A percentile compares a stretch with the other conserved stretches of the same genome.
These are phyloP conservation scores for Tetramorium simillimum DNA, from an alignment of 1,140 invertebrate species.

Conservation along the genomic window DNA sequence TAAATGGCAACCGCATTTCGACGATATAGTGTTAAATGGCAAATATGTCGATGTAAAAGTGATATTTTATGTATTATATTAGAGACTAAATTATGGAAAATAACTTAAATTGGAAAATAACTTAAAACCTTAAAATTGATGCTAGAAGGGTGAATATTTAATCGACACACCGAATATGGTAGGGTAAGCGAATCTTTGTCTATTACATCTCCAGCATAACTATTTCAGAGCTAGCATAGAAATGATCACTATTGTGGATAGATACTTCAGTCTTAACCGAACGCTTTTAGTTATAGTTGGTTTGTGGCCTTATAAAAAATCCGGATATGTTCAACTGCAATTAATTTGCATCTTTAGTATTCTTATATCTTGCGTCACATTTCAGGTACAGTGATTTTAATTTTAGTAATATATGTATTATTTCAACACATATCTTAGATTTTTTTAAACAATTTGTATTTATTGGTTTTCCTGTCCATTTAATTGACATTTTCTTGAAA, in stretches of 20 bases:
- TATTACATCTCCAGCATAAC: neutral
- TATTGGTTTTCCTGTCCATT: no score
- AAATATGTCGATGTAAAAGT: no score
- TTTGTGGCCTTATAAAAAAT: constrained; percentile 4
- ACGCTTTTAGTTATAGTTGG: neutral
- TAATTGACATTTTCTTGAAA: no score
- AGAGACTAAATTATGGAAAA: neutral
- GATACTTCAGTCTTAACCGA: neutral
- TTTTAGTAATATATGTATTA: no score
- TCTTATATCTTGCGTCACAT: no score
- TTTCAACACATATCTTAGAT: no score
- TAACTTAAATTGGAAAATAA: neutral
- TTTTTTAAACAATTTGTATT: no score
- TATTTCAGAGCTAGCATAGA: neutral
- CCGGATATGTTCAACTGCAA: neutral
- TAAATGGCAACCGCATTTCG: neutral
- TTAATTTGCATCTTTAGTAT: no score
- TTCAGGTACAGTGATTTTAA: no score
- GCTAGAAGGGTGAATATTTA: neutral
- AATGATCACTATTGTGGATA: neutral
- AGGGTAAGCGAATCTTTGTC: neutral
- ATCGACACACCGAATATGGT: neutral
- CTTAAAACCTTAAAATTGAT: neutral
- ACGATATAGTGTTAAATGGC: neutral
- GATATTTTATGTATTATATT: no score